Conservation (phyloP, 2,797 vertebrate genomes). For the Danio choprae region DNA sequence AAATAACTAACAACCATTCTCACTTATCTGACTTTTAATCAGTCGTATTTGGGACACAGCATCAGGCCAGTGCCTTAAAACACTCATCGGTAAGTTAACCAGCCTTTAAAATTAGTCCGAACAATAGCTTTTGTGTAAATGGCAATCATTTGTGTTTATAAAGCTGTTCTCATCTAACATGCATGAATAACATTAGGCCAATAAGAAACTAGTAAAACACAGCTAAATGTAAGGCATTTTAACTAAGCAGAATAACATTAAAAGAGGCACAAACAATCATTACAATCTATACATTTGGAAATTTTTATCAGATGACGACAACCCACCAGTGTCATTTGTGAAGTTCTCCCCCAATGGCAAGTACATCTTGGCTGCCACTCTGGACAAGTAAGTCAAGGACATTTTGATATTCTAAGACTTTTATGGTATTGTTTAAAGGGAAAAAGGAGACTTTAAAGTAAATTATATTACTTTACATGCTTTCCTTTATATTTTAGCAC, state of each 20-base stretch:
- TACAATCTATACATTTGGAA: background rate
- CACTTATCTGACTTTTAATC: constrained; percentile 31
- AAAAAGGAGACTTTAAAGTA: background rate
- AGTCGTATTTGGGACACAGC: constrained; percentile 99
- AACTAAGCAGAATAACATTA: background rate
- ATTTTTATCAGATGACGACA: constrained; percentile 89
- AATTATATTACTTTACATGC: constrained; percentile 18
- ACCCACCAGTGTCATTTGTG: constrained; percentile 97
- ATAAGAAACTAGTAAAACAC: background rate
- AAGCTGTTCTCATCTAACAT: background rate
- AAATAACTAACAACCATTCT: background rate
- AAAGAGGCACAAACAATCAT: background rate
- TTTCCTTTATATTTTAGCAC: constrained; percentile 79
- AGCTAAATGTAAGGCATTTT: too few species aligned
- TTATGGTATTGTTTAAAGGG: background rate
- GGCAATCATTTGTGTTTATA: background rate
- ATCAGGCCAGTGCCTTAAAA: constrained; percentile 98
- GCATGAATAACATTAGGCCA: background rate
- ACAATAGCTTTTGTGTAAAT: background rate
- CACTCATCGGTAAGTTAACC: constrained; percentile 90
- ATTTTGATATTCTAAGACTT: background rate
- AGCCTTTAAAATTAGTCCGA: background rate
- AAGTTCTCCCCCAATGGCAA: constrained; percentile 99
- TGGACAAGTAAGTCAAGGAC: constrained; percentile 92
- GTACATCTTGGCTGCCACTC: constrained; percentile 96